phyloP scores from a whole-genome alignment of 1,140 invertebrate species.

The Hylaeus volcanicus region DNA sequence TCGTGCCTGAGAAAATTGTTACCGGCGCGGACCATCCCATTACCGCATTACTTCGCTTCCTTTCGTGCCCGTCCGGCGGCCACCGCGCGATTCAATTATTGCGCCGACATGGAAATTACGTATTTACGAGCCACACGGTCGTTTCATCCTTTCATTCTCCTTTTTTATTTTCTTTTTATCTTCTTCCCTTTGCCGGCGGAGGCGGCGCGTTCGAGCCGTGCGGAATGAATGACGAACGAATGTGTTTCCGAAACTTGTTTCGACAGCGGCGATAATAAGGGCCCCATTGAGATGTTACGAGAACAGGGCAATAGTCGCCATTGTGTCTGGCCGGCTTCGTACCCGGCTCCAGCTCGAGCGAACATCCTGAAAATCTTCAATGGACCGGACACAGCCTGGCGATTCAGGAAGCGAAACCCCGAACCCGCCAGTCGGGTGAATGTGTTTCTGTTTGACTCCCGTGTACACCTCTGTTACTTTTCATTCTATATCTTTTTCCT shows the following conservation, averaged over 20 bases:
- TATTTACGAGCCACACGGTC: slow-evolving; percentile 43
- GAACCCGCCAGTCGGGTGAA: not conserved
- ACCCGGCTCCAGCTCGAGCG: slow-evolving; percentile 67
- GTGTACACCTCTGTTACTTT: not conserved
- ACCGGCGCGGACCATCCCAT: not conserved
- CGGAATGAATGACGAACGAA: slow-evolving; percentile 63
- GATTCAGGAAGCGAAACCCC: slow-evolving; percentile 33
- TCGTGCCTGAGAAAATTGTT: slow-evolving; percentile 11
- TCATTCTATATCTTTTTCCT: not conserved
- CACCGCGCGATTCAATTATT: slow-evolving; percentile 52
- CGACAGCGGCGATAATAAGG: slow-evolving; percentile 72
- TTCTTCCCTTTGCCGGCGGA: not conserved
- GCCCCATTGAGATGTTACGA: slow-evolving; percentile 60
- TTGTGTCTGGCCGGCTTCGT: slow-evolving; percentile 64
- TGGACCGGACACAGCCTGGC: slow-evolving; percentile 28
- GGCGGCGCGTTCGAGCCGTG: slow-evolving; percentile 15
- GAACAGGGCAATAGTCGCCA: slow-evolving; percentile 55
- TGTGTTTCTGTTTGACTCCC: slow-evolving; percentile 38
- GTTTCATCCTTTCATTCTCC: slow-evolving; percentile 53
- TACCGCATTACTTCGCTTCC: slow-evolving; percentile 29
- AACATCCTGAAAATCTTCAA: slow-evolving; percentile 72
- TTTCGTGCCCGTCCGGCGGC: not conserved
- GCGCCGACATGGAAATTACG: slow-evolving; percentile 51
- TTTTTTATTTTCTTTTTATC: not conserved
- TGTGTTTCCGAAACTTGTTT: slow-evolving; percentile 67